Evolutionary conservation across 2,888 invertebrate genomes (phyloP).

Genomic region (Ochlodes sylvanus): DNA sequence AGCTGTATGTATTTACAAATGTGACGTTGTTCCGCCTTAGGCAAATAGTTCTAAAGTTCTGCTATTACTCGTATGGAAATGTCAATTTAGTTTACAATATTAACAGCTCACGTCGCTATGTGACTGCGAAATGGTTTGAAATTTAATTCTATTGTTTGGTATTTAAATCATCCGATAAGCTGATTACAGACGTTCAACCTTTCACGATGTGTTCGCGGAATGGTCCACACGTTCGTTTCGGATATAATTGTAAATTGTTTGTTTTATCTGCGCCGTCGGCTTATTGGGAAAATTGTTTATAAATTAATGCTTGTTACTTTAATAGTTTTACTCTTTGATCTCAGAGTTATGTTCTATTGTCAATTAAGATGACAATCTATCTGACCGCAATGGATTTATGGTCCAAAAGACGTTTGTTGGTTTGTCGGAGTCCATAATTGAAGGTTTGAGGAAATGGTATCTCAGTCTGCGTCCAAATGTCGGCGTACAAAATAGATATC

Average conservation of each 20-base stretch:
- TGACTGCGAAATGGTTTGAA: slow-evolving; percentile 55
- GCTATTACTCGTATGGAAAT: slow-evolving; percentile 57
- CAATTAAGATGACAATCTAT: not conserved
- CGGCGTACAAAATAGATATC: no score
- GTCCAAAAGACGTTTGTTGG: no score
- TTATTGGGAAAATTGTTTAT: slow-evolving; percentile 34
- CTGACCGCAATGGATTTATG: no score
- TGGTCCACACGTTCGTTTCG: slow-evolving; percentile 43
- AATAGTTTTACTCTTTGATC: not conserved
- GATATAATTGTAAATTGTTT: slow-evolving; percentile 33
- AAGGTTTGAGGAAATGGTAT: no score
- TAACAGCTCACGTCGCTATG: slow-evolving; percentile 44
- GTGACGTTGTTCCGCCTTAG: not conserved
- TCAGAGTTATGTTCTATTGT: slow-evolving; percentile 4
- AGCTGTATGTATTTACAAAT: not conserved
- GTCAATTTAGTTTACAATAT: slow-evolving; percentile 67
- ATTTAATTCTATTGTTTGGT: slow-evolving; percentile 73
- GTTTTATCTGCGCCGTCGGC: slow-evolving; percentile 33
- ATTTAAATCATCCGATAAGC: slow-evolving; percentile 77
- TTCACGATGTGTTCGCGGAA: slow-evolving; percentile 69
- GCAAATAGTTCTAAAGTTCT: not conserved
- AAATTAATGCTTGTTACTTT: slow-evolving; percentile 11
- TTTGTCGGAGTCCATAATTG: no score
- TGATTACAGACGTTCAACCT: slow-evolving; percentile 77
- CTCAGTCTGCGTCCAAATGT: no score